These are phyloP conservation scores for Chelonia mydas DNA, from an alignment of 2,797 vertebrate genomes.

Conservation along the genomic window DNA sequence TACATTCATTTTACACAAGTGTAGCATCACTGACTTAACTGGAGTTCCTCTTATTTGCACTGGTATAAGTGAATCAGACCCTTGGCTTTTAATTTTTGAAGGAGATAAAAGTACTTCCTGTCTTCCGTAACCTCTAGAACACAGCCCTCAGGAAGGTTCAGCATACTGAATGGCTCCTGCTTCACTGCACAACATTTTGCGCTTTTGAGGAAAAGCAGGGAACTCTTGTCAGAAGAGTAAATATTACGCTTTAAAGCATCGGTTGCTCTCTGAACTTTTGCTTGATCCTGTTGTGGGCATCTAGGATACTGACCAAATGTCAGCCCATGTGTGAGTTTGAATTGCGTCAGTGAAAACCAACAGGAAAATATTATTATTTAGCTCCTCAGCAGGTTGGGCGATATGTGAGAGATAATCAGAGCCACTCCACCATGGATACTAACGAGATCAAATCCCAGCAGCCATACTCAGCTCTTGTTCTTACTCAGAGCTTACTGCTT, in stretches of 20 bases:
- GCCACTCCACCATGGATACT: accelerated
- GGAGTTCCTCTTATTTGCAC: neutral
- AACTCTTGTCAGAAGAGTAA: accelerated
- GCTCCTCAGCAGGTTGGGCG: neutral
- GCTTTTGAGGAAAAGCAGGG: neutral
- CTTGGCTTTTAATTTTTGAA: neutral
- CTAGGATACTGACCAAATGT: neutral
- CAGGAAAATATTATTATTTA: accelerated
- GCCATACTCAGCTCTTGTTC: neutral
- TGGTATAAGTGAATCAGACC: neutral
- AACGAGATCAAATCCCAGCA: neutral
- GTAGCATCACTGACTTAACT: neutral
- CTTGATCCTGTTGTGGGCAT: neutral
- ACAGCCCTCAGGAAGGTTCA: neutral
- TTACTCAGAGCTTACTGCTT: neutral
- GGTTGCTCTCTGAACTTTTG: neutral
- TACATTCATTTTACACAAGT: neutral
- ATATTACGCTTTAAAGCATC: neutral
- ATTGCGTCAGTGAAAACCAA: accelerated
- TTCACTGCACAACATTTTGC: neutral
- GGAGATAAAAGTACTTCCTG: neutral
- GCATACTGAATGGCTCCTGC: neutral
- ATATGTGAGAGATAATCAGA: neutral
- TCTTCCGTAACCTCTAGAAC: neutral
- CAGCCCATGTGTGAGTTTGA: accelerated